Percentiles rank a stretch among this genome's conserved stretches.
Evolutionary conservation across 2,888 invertebrate genomes (phyloP).

Genomic region (Sinodicranocentrus sp.): DNA sequence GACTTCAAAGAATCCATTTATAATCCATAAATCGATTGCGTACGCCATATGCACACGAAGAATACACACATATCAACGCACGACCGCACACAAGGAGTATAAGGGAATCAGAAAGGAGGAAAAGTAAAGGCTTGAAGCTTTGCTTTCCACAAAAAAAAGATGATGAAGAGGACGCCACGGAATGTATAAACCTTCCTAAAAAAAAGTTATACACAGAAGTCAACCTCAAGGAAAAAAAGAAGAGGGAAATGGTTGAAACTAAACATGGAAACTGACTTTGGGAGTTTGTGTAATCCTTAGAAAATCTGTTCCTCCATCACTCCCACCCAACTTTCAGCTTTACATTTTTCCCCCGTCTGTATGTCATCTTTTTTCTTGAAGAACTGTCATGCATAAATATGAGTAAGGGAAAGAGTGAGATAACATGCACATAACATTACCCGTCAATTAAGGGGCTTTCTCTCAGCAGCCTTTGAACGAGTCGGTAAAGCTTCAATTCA

Average conservation of each 20-base stretch:
- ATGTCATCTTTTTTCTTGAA: conserved; percentile 17
- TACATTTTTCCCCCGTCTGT: conserved; percentile 4
- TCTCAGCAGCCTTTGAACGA: conserved; percentile 70
- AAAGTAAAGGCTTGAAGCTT: conserved; percentile 18
- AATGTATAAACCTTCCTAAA: not conserved
- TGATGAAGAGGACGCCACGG: conserved; percentile 21
- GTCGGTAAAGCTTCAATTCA: conserved; percentile 70
- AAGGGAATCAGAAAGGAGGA: conserved; percentile 28
- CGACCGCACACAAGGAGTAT: conserved; percentile 50
- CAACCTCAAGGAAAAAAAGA: not conserved
- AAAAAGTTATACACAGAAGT: not conserved
- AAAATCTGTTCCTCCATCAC: conserved; percentile 47
- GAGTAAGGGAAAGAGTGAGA: conserved; percentile 46
- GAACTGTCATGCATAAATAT: conserved; percentile 63
- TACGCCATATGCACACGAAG: conserved; percentile 51
- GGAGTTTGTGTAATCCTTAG: conserved; percentile 52
- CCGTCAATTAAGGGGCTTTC: conserved; percentile 76
- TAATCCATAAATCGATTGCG: conserved; percentile 64
- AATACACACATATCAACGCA: conserved; percentile 53
- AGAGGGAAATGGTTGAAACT: conserved; percentile 42
- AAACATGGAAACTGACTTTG: conserved; percentile 63
- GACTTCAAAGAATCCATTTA: conserved; percentile 59
- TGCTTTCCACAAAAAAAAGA: conserved; percentile 4
- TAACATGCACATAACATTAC: conserved; percentile 70
- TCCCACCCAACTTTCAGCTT: not conserved